phyloP scores from a whole-genome alignment of 2,888 invertebrate species.

The Conops quadrifasciatus region DNA sequence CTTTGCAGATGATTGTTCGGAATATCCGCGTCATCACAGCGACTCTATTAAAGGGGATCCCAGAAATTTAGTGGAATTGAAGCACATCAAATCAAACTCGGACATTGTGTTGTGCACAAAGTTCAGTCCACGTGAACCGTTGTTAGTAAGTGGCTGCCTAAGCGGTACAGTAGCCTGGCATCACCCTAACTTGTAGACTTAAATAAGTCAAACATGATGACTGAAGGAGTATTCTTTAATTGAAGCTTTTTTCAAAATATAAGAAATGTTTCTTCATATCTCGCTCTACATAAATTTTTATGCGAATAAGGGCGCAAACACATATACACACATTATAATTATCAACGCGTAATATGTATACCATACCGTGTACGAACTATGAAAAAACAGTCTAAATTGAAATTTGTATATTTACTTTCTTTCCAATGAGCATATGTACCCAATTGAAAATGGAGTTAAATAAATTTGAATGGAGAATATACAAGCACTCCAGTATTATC shows the following conservation, averaged over 20 bases:
- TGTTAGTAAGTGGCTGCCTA: constrained; percentile 90
- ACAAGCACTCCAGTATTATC: not conserved
- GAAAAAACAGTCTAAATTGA: not conserved
- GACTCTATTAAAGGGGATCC: constrained; percentile 66
- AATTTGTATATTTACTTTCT: not conserved
- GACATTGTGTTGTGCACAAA: constrained; percentile 89
- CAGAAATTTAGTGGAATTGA: constrained; percentile 70
- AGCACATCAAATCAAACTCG: constrained; percentile 75
- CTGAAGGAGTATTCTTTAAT: not conserved
- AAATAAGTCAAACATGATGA: not conserved
- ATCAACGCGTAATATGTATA: not conserved
- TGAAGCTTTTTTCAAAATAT: not conserved
- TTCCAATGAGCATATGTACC: not conserved
- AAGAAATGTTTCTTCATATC: not conserved
- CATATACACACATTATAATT: not conserved
- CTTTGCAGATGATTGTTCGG: constrained; percentile 79
- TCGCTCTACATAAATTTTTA: not conserved
- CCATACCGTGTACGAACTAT: not conserved
- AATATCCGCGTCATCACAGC: constrained; percentile 68
- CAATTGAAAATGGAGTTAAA: not conserved
- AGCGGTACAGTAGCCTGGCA: constrained; percentile 91
- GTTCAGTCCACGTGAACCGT: constrained; percentile 86
- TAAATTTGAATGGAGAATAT: not conserved
- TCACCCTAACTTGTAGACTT: constrained; percentile 70
- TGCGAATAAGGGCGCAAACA: not conserved